Percentiles rank a stretch among this genome's conserved stretches.
Evolutionary conservation across 2,797 vertebrate genomes (phyloP).

Genomic region (Numenius phaeopus): DNA sequence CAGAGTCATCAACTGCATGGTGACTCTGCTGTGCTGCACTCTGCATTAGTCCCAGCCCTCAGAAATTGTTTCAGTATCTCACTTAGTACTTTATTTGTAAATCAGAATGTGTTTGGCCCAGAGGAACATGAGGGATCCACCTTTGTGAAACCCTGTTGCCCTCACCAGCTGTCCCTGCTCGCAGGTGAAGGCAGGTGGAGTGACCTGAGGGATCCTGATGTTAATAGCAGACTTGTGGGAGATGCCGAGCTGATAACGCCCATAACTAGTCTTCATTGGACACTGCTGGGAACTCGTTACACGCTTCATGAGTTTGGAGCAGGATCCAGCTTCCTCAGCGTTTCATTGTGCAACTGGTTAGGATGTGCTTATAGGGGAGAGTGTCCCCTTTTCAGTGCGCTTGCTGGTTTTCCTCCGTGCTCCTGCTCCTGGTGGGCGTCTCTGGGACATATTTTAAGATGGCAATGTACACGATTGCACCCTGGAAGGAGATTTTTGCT

Average conservation of each 20-base stretch:
- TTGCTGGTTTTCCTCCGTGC: neutral
- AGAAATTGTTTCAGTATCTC: neutral
- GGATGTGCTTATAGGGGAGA: neutral
- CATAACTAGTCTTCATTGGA: neutral
- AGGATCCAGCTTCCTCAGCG: neutral
- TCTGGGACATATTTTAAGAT: neutral
- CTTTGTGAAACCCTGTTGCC: neutral
- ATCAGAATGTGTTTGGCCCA: neutral
- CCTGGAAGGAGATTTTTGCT: neutral
- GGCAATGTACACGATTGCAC: neutral
- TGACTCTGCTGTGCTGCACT: neutral
- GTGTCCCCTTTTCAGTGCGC: neutral
- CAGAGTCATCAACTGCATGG: neutral
- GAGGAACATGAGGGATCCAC: fast-evolving
- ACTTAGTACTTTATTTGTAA: neutral
- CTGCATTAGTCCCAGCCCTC: neutral
- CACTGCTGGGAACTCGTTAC: neutral
- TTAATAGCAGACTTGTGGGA: neutral
- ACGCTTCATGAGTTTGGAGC: neutral
- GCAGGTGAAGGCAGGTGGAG: neutral
- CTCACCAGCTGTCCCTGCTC: neutral
- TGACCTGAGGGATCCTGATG: neutral
- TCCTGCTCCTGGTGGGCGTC: neutral
- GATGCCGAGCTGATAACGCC: neutral
- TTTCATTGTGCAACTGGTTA: neutral